A percentile compares a stretch with the other conserved stretches of the same genome.
phyloP scores from a whole-genome alignment of 2,113 vertebrate genomes.

The Chroicocephalus ridibundus region DNA sequence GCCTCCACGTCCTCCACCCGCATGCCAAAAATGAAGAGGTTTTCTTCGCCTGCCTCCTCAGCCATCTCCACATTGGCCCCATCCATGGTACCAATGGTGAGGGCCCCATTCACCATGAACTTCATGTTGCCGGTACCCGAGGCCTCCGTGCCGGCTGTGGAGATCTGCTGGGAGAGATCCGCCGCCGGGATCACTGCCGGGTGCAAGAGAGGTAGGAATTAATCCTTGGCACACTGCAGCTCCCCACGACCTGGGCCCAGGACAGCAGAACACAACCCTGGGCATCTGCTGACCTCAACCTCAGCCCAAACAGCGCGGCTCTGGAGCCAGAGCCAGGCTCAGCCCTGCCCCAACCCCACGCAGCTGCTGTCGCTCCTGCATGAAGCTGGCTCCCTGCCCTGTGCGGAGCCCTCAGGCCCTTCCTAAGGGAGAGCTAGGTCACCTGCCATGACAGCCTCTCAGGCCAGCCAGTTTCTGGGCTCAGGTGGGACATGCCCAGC shows the following conservation, averaged over 20 bases:
- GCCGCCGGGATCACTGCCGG: conserved; percentile 84
- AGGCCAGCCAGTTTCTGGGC: not conserved
- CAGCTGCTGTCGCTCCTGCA: not conserved
- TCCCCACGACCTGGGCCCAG: not conserved
- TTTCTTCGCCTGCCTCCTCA: conserved; percentile 85
- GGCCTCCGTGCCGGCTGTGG: conserved; percentile 87
- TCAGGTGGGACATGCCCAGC: not conserved
- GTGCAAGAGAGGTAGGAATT: not conserved
- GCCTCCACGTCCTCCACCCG: conserved; percentile 83
- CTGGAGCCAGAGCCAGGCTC: not conserved
- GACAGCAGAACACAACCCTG: not conserved
- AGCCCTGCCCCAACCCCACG: not conserved
- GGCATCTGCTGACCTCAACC: not conserved
- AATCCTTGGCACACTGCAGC: not conserved
- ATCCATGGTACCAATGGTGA: conserved; percentile 91
- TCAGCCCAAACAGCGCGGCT: not conserved
- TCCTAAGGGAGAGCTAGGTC: not conserved
- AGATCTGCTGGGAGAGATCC: conserved; percentile 91
- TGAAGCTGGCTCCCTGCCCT: not conserved
- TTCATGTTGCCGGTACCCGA: conserved; percentile 93
- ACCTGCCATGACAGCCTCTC: not conserved
- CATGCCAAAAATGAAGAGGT: conserved; percentile 93
- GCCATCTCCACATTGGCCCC: conserved; percentile 92
- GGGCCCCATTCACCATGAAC: conserved; percentile 91
- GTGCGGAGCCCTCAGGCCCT: not conserved